Percentiles rank a stretch among this genome's conserved stretches.
These are phyloP conservation scores for Operophtera brumata DNA, from an alignment of 2,888 invertebrate species.

Conservation along the genomic window DNA sequence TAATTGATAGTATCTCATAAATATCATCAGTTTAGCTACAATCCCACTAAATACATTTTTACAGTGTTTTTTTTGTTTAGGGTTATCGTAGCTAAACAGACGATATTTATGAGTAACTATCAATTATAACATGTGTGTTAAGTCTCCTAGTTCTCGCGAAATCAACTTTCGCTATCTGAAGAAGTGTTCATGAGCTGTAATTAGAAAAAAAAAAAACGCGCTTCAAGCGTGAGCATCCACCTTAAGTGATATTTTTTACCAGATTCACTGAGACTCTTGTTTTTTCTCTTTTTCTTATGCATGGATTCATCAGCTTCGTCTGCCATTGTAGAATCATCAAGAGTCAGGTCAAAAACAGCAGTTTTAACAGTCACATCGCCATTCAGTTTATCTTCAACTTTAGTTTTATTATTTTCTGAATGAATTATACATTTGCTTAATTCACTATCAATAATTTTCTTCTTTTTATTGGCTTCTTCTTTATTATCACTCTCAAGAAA, in stretches of 20 bases:
- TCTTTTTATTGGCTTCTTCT: conserved; percentile 33
- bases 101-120: too few species aligned
- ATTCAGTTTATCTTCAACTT: conserved; percentile 2
- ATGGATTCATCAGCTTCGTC: conserved; percentile 25
- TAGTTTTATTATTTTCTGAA: conserved; percentile 8
- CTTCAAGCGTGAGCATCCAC: too few species aligned
- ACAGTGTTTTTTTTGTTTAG: too few species aligned
- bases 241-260: conserved; percentile 41
- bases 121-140: too few species aligned
- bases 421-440: conserved; percentile 2
- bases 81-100: too few species aligned
- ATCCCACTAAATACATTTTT: too few species aligned
- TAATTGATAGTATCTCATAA: too few species aligned
- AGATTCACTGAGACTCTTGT: conserved; percentile 65
- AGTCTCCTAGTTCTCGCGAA: too few species aligned
- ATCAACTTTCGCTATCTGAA: too few species aligned
- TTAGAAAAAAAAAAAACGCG: too few species aligned
- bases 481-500: conserved; percentile 46
- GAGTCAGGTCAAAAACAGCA: conserved; percentile 13
- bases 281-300: conserved; percentile 43
- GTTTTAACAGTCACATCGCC: conserved; percentile 10
- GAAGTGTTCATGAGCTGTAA: too few species aligned
- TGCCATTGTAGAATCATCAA: conserved; percentile 33
- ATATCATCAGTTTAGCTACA: too few species aligned
- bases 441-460: conserved; percentile 24